Percentiles rank a stretch among this genome's conserved stretches.
phyloP scores from a whole-genome alignment of 1,140 invertebrate genomes.

The Magallana ariakensis region DNA sequence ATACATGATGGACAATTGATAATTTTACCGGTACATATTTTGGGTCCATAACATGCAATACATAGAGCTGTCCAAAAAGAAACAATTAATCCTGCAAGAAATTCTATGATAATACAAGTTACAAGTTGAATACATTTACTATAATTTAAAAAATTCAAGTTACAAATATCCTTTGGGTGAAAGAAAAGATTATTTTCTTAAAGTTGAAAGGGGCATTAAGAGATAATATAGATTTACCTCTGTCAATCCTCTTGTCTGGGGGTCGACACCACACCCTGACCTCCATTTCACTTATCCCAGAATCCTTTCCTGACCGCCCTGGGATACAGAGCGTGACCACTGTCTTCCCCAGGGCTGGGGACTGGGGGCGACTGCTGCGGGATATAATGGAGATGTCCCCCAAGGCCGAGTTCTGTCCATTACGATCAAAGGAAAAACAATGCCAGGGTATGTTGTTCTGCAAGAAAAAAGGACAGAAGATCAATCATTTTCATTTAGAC shows the following conservation, averaged over 20 bases:
- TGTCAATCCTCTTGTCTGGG: conserved; percentile 56
- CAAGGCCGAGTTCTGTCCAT: background rate
- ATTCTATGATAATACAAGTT: too few species aligned
- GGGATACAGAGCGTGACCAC: conserved; percentile 58
- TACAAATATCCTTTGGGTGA: too few species aligned
- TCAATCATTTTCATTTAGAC: background rate
- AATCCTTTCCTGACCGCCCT: conserved; percentile 44
- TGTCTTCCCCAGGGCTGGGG: conserved; percentile 59
- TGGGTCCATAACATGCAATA: too few species aligned
- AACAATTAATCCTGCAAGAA: background rate
- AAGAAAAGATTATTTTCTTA: too few species aligned
- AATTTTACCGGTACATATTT: too few species aligned
- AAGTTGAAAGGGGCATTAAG: too few species aligned
- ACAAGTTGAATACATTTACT: too few species aligned
- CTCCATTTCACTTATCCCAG: conserved; percentile 49
- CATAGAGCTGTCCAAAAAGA: background rate
- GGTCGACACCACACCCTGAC: conserved; percentile 64
- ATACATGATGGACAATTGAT: too few species aligned
- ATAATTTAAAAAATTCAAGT: too few species aligned
- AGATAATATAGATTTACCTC: conserved; percentile 47
- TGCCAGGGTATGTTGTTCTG: conserved; percentile 65
- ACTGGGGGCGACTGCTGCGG: conserved; percentile 55
- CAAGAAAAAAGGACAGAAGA: conserved; percentile 7
- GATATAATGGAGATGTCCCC: conserved; percentile 65
- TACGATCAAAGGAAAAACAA: conserved; percentile 67